phyloP scores from a whole-genome alignment of 2,113 vertebrate genomes.

The Camelus bactrianus region DNA sequence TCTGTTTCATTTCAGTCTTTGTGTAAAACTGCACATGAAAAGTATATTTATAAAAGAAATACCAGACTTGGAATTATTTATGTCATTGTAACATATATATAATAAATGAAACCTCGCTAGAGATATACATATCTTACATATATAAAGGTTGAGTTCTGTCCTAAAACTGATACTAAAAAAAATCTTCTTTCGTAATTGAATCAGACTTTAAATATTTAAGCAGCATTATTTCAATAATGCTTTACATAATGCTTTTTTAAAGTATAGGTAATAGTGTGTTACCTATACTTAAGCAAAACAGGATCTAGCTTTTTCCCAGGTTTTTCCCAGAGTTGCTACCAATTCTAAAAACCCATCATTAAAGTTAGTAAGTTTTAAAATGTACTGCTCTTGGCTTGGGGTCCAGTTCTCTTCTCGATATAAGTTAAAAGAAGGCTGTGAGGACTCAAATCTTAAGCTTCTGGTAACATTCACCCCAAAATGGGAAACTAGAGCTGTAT shows the following conservation, averaged over 20 bases:
- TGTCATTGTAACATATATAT: slow-evolving; percentile 70
- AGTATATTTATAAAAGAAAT: slow-evolving; percentile 84
- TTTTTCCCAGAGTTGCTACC: not conserved
- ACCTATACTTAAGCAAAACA: slow-evolving; percentile 22
- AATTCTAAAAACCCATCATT: not conserved
- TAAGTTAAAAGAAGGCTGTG: slow-evolving; percentile 84
- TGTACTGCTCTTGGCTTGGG: not conserved
- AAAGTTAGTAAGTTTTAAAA: slow-evolving; percentile 27
- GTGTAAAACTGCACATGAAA: slow-evolving; percentile 81
- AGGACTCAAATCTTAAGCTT: slow-evolving; percentile 82
- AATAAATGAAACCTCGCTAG: slow-evolving; percentile 55
- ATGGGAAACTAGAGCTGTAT: slow-evolving; percentile 86
- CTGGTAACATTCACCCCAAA: slow-evolving; percentile 88
- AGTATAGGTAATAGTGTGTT: not conserved
- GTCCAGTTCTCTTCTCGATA: slow-evolving; percentile 78
- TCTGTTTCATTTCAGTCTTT: slow-evolving; percentile 82
- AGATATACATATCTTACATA: slow-evolving; percentile 20
- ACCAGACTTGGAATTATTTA: slow-evolving; percentile 81
- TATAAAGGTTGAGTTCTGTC: not conserved
- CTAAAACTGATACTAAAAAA: not conserved
- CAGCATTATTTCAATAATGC: not conserved
- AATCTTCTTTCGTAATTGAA: slow-evolving; percentile 43
- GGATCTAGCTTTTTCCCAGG: not conserved
- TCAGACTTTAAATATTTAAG: slow-evolving; percentile 28
- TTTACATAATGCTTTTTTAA: not conserved